Base-by-base conservation (phyloP, 2,113 vertebrate genomes). In the Tamias sibiricus region DNA sequence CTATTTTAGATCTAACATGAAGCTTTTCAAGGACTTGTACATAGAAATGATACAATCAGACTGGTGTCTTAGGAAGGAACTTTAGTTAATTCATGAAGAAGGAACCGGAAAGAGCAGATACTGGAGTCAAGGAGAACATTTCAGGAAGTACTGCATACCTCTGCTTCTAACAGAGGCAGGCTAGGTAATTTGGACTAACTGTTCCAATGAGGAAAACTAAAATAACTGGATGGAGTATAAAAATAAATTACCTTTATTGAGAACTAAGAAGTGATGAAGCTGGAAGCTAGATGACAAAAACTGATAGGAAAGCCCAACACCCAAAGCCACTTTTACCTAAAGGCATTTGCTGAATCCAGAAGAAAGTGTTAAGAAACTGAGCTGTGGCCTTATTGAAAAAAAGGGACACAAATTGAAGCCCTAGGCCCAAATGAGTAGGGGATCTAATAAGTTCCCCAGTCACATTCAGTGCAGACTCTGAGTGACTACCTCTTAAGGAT, bases 321-420 rank as follows among this genome's bases (percentile, higher is more conserved):
- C 35, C 44, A 75, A 68, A 75, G 26, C 11, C 13, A 75, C 17
- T 69, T 71, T 76, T 93, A 14, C 57, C 66, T 93, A 11, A 28
- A 12, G 12, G 17, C 42, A 91, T 96, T 87, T 75, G 49, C 72
- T 37, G 49, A 96, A 74, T 88, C n/a, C 8, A 71, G n/a, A 87
- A 84, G 16, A 84, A 84, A 42, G 8, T 88, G 24, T 35, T 92
- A 32, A 86, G 44, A 66, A 87, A 76, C 49, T 49, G 28, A 84
- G 35, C 30, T 94, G 32, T 77, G 71, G 30, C 35, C 40, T 92
- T 49, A 22, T 66, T 59, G 30, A 19, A 47, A 90, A 90, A 87
- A 77, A 74, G 49, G 19, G 13, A 49, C 30, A 81, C 66, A 91
- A 57, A 35, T 9, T 20, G 35, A 92, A 92, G 22, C 57, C 26